These are phyloP conservation scores for Aricia artaxerxes DNA, from an alignment of 2,888 invertebrate species.

Conservation along the genomic window DNA sequence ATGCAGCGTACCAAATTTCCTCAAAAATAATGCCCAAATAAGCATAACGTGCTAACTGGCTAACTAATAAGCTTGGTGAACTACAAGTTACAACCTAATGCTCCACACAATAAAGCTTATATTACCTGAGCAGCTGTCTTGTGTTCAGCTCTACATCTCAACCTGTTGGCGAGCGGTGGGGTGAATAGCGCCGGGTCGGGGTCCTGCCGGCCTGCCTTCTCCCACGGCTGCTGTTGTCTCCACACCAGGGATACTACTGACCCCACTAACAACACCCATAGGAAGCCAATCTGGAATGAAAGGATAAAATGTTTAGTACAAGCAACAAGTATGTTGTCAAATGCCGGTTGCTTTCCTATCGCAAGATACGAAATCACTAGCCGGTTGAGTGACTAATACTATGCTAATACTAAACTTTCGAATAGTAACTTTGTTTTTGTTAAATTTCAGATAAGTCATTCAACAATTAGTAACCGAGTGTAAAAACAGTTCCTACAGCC, in stretches of 20 bases:
- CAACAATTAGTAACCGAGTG: too few relatives aligned
- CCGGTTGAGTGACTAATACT: too few relatives aligned
- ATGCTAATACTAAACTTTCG: too few relatives aligned
- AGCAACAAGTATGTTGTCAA: too few relatives aligned
- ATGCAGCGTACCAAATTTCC: background rate
- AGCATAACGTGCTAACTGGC: conserved; percentile 30
- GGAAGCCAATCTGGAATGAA: conserved; percentile 59
- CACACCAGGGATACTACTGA: conserved; percentile 58
- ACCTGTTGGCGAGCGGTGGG: conserved; percentile 59
- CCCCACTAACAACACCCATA: conserved; percentile 66
- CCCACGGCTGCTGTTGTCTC: conserved; percentile 67
- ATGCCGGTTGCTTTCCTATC: too few relatives aligned
- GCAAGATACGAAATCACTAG: too few relatives aligned
- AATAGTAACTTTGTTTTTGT: too few relatives aligned
- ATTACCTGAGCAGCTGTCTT: conserved; percentile 56
- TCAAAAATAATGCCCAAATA: background rate
- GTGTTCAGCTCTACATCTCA: conserved; percentile 48
- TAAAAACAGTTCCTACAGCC: too few relatives aligned
- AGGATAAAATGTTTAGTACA: background rate
- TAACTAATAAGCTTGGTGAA: background rate
- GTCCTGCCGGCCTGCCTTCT: conserved; percentile 51
- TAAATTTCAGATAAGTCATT: too few relatives aligned
- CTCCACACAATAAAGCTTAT: background rate
- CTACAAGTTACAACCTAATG: too few relatives aligned
- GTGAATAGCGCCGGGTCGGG: conserved; percentile 71